Base-by-base conservation (phyloP, 2,888 invertebrate species). In the Boloria euphrosyne region DNA sequence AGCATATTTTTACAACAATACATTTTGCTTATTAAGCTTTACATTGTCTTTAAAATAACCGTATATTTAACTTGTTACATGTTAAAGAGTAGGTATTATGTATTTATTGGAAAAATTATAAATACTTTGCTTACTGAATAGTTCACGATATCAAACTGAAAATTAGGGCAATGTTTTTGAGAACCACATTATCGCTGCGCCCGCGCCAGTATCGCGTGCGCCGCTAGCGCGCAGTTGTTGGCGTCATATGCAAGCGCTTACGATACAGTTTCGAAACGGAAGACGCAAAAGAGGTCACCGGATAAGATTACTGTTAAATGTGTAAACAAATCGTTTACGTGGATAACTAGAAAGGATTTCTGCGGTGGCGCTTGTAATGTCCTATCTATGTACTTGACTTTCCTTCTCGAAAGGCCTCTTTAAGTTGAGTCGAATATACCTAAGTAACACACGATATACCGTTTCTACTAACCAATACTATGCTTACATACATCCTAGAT, bases 221-320 rank as follows among this genome's bases (percentile, higher is more conserved):
- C n/a, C 47, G 51, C 60, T 16, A 16, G 60, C 65, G 65, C 69
- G 53, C 60, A 65, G 65, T 63, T 49, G 68, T 70, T 70, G 68
- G 73, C 65, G 65, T 67, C 73, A 72, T 73, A 59, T 62, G 71
- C 72, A 68, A 68, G 69, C 70, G 70, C 67, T 70, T 70, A 72
- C 84, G 86, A 83, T 90, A 90, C 85, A 85, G 89, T 90, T 90
- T 90, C 88, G 87, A 90, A 90, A 90, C 91, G 88, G 91, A 90
- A 90, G 79, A 80, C 85, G 86, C 83, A 89, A 91, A 92, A 88
- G 89, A 90, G 92, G 91, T 87, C 90, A 89, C 85, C 86, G 90
- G 92, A 92, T 92, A 92, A 91, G 91, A 92, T 91, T 91, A 90
- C 89, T 84, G 86, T 84, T 88, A 84, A 89, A 90, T 88, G 89